Evolutionary conservation across 2,888 invertebrate genomes (phyloP).

Genomic region (Leptura quadrifasciata): DNA sequence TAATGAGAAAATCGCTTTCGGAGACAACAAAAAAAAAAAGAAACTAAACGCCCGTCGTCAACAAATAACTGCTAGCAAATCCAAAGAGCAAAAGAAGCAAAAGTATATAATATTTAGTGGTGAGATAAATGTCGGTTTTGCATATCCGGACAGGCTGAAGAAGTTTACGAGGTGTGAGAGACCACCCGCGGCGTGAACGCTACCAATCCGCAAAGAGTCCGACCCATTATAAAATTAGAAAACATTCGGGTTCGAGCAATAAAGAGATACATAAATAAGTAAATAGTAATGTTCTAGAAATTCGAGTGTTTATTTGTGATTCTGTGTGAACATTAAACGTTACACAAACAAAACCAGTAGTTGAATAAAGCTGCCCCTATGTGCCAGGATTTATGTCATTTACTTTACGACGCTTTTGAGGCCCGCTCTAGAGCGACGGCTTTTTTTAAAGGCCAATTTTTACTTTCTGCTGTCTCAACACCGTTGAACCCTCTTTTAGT

Average conservation of each 20-base stretch:
- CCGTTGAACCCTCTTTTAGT: neutral
- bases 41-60: constrained; percentile 12
- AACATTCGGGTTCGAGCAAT: constrained; percentile 68
- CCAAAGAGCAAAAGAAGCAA: constrained; percentile 3
- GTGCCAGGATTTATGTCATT: constrained; percentile 51
- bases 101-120: constrained; percentile 25
- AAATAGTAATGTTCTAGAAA: constrained; percentile 73
- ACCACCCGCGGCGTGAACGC: constrained; percentile 56
- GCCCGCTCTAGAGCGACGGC: constrained; percentile 26
- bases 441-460: constrained; percentile 4
- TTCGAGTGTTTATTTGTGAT: constrained; percentile 73
- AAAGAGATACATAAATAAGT: constrained; percentile 72
- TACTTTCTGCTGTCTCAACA: neutral
- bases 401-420: constrained; percentile 47
- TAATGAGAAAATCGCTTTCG: too few species aligned
- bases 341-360: constrained; percentile 64
- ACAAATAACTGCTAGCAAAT: constrained; percentile 21
- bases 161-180: constrained; percentile 64
- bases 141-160: constrained; percentile 57
- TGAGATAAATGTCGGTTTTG: constrained; percentile 57
- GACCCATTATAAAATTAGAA: constrained; percentile 69
- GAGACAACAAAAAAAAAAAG: constrained; percentile 5
- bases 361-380: constrained; percentile 48
- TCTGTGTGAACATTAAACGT: constrained; percentile 70
- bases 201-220: constrained; percentile 62